A percentile compares a stretch with the other conserved stretches of the same genome.
phyloP scores from a whole-genome alignment of 2,113 vertebrate species.

The Cygnus buccinator region DNA sequence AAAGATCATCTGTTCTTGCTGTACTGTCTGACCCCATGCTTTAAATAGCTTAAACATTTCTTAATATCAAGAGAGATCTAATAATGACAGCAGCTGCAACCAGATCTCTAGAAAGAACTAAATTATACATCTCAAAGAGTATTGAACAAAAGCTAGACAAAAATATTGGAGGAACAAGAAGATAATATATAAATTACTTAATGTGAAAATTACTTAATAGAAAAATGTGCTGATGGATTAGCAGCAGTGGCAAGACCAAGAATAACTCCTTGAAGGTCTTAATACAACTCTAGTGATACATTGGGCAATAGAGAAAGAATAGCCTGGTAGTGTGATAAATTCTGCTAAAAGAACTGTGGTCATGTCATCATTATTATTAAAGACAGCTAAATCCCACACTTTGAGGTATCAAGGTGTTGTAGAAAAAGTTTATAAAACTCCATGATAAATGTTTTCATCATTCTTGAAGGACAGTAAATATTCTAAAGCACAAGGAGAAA shows the following conservation, averaged over 20 bases:
- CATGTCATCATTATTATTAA: background rate
- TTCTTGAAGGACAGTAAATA: background rate
- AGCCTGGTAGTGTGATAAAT: slow-evolving; percentile 2
- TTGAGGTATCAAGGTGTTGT: background rate
- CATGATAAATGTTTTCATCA: background rate
- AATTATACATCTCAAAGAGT: background rate
- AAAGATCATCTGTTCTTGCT: background rate
- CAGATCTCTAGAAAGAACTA: background rate
- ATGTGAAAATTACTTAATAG: background rate
- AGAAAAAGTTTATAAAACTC: background rate
- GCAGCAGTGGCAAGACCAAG: background rate
- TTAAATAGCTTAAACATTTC: slow-evolving; percentile 1
- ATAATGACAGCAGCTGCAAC: slow-evolving; percentile 17
- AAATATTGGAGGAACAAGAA: background rate
- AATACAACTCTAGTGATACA: background rate
- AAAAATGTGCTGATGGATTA: background rate
- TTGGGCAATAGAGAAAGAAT: background rate
- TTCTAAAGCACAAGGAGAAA: background rate
- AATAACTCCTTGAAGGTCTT: slow-evolving; percentile 19
- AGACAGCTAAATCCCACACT: background rate
- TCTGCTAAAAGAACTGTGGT: background rate
- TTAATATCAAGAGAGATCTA: slow-evolving; percentile 24
- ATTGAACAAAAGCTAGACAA: background rate
- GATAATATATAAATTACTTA: background rate
- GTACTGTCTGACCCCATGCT: background rate